Evolutionary conservation across 2,113 vertebrate species (phyloP).

Genomic region (Pseudonaja textilis): DNA sequence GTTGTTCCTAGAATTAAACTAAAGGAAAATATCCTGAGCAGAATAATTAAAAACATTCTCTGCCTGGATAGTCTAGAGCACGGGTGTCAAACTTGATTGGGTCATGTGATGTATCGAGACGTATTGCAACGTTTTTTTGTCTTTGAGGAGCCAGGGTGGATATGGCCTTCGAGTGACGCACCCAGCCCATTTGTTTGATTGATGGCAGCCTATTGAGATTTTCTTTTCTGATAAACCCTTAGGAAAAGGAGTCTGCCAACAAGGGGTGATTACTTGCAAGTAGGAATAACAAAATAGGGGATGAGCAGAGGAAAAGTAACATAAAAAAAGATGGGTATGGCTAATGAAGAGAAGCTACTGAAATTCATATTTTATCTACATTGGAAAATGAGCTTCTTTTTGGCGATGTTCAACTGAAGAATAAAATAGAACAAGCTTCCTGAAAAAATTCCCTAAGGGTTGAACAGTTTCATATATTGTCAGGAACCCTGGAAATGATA

Average conservation of each 20-base stretch:
- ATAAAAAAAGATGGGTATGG: not conserved
- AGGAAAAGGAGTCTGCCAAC: not conserved
- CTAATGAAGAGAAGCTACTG: not conserved
- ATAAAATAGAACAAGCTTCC: not conserved
- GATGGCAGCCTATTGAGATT: not conserved
- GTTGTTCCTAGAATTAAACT: not conserved
- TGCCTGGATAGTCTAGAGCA: not conserved
- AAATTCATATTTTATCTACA: not conserved
- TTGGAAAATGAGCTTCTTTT: not conserved
- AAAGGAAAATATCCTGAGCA: not conserved
- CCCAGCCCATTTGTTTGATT: not conserved
- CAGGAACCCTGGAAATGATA: not conserved
- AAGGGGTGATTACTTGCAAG: not conserved
- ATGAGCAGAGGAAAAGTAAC: not conserved
- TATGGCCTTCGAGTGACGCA: accelerated
- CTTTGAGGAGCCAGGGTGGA: not conserved
- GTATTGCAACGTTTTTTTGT: not conserved
- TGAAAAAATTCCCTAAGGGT: not conserved
- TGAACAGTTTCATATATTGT: not conserved
- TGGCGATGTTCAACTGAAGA: not conserved
- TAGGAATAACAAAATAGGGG: not conserved
- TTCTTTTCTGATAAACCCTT: not conserved
- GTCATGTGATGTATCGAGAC: not conserved
- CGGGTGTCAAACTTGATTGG: not conserved
- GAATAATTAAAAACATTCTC: not conserved